phyloP scores from a whole-genome alignment of 2,797 vertebrate genomes.

The Erithacus rubecula region DNA sequence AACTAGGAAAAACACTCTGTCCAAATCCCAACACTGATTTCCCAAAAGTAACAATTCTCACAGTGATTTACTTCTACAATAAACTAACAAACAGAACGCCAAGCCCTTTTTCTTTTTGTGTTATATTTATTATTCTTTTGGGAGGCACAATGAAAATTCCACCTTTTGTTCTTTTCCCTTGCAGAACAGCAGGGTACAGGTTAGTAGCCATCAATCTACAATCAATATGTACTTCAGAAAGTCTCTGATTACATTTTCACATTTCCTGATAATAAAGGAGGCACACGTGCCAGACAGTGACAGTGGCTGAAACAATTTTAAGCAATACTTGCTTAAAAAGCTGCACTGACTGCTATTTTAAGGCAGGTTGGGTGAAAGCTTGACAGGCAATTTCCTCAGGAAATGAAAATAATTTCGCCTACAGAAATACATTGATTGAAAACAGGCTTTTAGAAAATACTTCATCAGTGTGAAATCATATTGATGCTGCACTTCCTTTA shows the following conservation, averaged over 20 bases:
- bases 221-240: neutral
- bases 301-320: neutral
- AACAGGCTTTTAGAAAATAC: neutral
- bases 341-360: neutral
- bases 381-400: neutral
- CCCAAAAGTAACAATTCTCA: neutral
- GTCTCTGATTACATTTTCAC: neutral
- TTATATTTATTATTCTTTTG: constrained; percentile 34
- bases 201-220: neutral
- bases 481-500: neutral
- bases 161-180: neutral
- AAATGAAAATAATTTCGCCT: neutral
- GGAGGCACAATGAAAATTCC: constrained; percentile 10
- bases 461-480: neutral
- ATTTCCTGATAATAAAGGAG: neutral
- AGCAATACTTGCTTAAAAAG: neutral
- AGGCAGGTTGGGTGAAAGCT: constrained; percentile 36
- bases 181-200: neutral
- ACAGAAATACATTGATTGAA: neutral
- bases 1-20: neutral
- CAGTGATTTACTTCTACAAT: neutral
- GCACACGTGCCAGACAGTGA: neutral
- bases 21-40: neutral
- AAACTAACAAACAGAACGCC: neutral
- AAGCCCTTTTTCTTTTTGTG: neutral